Evolutionary conservation across 2,113 vertebrate species (phyloP).

Genomic region (Ornithorhynchus anatinus): DNA sequence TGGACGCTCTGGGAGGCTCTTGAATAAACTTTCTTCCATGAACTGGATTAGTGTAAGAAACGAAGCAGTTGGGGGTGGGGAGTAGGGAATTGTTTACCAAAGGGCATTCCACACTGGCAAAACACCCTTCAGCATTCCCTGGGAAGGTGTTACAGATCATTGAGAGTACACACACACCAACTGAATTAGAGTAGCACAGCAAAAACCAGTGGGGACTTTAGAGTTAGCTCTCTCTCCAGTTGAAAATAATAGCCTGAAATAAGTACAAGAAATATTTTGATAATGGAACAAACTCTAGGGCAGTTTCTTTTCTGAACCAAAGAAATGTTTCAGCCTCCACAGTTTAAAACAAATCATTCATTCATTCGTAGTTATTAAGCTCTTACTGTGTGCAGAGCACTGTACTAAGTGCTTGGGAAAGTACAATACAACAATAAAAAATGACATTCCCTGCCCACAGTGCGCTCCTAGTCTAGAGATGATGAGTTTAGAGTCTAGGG

Average conservation of each 20-base stretch:
- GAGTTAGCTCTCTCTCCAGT: constrained; percentile 16
- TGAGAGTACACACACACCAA: neutral
- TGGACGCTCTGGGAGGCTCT: too few species aligned
- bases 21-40: neutral
- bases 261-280: neutral
- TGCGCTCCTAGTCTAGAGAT: too few species aligned
- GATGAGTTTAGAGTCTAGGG: too few species aligned
- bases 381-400: too few species aligned
- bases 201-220: neutral
- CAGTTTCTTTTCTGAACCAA: constrained; percentile 12
- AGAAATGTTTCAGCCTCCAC: neutral
- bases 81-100: neutral
- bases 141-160: neutral
- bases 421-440: too few species aligned
- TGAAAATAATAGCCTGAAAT: constrained; percentile 12
- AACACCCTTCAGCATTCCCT: neutral
- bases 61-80: neutral
- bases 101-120: neutral
- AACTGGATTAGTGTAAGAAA: neutral
- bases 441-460: too few species aligned
- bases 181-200: neutral
- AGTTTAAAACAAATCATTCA: neutral
- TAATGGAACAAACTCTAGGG: constrained; percentile 8
- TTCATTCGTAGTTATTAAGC: too few species aligned
- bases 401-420: too few species aligned